Evolutionary conservation across 2,888 invertebrate species (phyloP).

Genomic region (Drosophila yooni): DNA sequence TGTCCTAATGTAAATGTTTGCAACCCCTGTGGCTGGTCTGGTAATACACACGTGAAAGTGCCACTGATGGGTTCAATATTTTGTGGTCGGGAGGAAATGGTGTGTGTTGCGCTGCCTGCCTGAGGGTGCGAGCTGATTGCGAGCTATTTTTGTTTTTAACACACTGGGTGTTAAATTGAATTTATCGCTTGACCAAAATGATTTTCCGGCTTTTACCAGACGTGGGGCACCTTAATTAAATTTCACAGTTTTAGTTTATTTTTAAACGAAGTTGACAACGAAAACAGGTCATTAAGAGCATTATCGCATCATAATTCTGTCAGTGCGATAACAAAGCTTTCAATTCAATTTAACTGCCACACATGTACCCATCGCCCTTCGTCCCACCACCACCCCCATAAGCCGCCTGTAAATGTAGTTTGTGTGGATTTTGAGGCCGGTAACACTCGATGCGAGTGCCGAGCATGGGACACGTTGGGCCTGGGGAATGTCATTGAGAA

Average conservation of each 20-base stretch:
- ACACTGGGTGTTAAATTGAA: slow-evolving; percentile 71
- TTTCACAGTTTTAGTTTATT: slow-evolving; percentile 75
- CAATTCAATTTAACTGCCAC: slow-evolving; percentile 73
- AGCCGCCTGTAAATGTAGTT: slow-evolving; percentile 28
- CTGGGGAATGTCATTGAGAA: slow-evolving; percentile 27
- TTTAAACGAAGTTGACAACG: slow-evolving; percentile 74
- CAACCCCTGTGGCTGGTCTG: slow-evolving; percentile 34
- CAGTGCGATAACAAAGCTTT: slow-evolving; percentile 75
- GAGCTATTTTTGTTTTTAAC: slow-evolving; percentile 66
- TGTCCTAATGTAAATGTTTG: slow-evolving; percentile 15
- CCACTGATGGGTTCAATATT: slow-evolving; percentile 9
- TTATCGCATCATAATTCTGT: slow-evolving; percentile 80
- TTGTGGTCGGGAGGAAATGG: slow-evolving; percentile 2
- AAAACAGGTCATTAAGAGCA: slow-evolving; percentile 81
- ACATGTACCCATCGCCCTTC: slow-evolving; percentile 15
- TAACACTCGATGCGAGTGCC: slow-evolving; percentile 44
- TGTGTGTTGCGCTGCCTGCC: slow-evolving; percentile 19
- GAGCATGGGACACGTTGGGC: slow-evolving; percentile 18
- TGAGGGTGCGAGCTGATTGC: slow-evolving; percentile 58
- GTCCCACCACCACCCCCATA: neutral
- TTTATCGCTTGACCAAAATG: slow-evolving; percentile 74
- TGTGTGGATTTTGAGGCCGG: slow-evolving; percentile 50
- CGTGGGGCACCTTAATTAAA: slow-evolving; percentile 69
- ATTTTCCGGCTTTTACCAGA: slow-evolving; percentile 59
- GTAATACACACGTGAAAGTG: slow-evolving; percentile 42